Percentiles rank a stretch among this genome's conserved stretches.
These are phyloP conservation scores for Colostygia pectinataria DNA, from an alignment of 2,888 invertebrate genomes.

Conservation along the genomic window DNA sequence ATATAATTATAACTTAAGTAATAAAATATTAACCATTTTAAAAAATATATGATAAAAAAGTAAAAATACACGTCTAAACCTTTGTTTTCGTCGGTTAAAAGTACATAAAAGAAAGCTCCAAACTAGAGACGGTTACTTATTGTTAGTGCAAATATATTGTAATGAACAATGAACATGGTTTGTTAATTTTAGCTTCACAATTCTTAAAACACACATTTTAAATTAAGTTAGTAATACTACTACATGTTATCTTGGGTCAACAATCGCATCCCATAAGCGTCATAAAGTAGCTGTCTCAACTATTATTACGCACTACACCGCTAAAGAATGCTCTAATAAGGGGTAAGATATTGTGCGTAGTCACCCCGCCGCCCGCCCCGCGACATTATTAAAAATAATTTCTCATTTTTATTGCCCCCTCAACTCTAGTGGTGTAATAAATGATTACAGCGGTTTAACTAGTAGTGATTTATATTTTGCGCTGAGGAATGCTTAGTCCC, in stretches of 20 bases:
- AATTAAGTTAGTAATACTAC: no score
- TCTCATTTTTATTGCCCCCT: conserved; percentile 80
- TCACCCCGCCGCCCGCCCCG: conserved; percentile 40
- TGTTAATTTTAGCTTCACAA: no score
- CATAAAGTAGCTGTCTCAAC: conserved; percentile 70
- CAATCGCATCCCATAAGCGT: conserved; percentile 39
- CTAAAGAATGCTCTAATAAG: conserved; percentile 72
- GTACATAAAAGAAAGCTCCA: no score
- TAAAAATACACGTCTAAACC: no score
- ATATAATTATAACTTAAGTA: no score
- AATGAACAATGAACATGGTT: no score
- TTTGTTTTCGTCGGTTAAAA: no score
- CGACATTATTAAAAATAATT: conserved; percentile 82
- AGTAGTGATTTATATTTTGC: conserved; percentile 38
- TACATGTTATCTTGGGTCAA: conserved; percentile 1
- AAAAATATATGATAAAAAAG: no score
- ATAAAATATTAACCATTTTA: no score
- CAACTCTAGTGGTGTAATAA: conserved; percentile 62
- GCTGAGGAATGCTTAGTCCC: conserved; percentile 20
- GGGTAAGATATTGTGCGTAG: conserved; percentile 31
- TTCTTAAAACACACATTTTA: no score
- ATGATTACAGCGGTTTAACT: conserved; percentile 51
- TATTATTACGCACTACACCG: conserved; percentile 64
- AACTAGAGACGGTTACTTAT: no score
- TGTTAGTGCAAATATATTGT: no score